Percentiles rank a stretch among this genome's conserved stretches.
Evolutionary conservation across 1,140 invertebrate species (phyloP).

Genomic region (Portunus trituberculatus): DNA sequence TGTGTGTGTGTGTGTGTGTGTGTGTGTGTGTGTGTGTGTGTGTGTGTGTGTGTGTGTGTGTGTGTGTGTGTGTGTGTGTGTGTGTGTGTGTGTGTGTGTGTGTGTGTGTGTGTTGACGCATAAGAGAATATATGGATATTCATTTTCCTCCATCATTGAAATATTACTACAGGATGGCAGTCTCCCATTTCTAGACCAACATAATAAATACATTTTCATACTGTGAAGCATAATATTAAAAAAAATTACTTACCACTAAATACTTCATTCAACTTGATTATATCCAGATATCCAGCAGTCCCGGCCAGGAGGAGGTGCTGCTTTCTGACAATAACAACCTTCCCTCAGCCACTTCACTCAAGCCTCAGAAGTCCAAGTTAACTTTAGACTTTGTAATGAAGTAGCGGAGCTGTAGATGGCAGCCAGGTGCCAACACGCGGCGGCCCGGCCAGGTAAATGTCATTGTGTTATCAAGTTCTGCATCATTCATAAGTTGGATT

Average conservation of each 20-base stretch:
- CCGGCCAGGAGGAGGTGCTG: not conserved
- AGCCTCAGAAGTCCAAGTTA: not conserved
- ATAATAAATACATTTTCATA: too few species aligned
- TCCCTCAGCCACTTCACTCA: not conserved
- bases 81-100: not conserved
- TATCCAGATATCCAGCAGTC: too few species aligned
- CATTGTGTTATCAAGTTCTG: not conserved
- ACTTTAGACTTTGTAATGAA: not conserved
- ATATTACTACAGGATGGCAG: too few species aligned
- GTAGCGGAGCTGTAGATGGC: not conserved
- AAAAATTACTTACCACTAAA: too few species aligned
- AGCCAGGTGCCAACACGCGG: not conserved
- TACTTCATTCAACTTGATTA: too few species aligned
- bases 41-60: conserved; percentile 2
- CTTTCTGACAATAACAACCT: not conserved
- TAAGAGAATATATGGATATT: not conserved
- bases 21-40: conserved; percentile 16
- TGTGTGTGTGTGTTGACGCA: not conserved
- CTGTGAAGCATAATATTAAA: too few species aligned
- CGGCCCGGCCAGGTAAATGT: not conserved
- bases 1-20: conserved; percentile 7
- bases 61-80: not conserved
- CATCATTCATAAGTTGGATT: not conserved
- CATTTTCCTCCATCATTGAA: too few species aligned
- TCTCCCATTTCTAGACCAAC: too few species aligned